Evolutionary conservation across 2,113 vertebrate genomes (phyloP).

Genomic region (Actenoides hombroni): DNA sequence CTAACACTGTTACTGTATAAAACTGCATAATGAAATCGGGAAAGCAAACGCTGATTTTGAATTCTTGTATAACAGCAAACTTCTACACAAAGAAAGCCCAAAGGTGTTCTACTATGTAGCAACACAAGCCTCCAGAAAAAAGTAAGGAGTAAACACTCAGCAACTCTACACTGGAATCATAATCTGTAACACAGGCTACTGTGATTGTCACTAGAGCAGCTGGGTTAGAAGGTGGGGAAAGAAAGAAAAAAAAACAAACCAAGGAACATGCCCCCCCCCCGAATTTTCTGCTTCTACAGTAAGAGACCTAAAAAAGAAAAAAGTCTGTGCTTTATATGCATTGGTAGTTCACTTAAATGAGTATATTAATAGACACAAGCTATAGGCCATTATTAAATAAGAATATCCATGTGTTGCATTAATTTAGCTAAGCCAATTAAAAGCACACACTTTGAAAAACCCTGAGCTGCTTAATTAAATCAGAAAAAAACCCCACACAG

Average conservation of each 20-base stretch:
- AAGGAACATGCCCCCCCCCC: fast-evolving
- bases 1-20: background rate
- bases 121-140: background rate
- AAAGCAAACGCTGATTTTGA: background rate
- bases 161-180: background rate
- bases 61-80: background rate
- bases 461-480: background rate
- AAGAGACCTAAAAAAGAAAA: background rate
- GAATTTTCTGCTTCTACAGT: background rate
- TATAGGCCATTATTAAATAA: constrained; percentile 20
- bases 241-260: background rate
- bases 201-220: background rate
- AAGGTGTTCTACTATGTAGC: background rate
- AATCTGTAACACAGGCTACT: background rate
- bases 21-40: background rate
- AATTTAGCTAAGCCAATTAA: constrained; percentile 16
- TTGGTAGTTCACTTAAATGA: background rate
- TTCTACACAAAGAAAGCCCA: background rate
- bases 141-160: background rate
- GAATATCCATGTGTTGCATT: background rate
- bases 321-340: background rate
- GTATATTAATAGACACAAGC: background rate
- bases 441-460: background rate
- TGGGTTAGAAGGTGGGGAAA: background rate
- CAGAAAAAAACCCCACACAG: background rate